These are phyloP conservation scores for Atrichornis clamosus DNA, from an alignment of 2,113 vertebrate genomes.

Conservation along the genomic window DNA sequence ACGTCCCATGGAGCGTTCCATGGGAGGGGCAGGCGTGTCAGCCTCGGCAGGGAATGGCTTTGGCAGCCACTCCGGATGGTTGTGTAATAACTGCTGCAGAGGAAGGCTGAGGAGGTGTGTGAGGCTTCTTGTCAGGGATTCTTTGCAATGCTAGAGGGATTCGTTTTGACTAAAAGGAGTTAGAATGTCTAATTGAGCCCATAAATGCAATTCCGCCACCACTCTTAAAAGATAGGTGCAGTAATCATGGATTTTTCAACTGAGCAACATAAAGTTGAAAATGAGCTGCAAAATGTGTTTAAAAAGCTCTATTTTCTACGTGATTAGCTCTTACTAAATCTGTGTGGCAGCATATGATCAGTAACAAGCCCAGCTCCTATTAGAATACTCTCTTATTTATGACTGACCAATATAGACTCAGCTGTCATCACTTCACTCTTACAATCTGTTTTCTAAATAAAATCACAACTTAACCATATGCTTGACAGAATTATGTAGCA, in stretches of 20 bases:
- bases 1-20: neutral
- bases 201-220: neutral
- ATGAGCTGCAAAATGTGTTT: neutral
- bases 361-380: neutral
- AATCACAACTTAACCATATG: slow-evolving; percentile 31
- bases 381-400: slow-evolving; percentile 21
- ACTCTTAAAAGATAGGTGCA: neutral
- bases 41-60: neutral
- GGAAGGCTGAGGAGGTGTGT: neutral
- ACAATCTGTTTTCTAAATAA: slow-evolving; percentile 36
- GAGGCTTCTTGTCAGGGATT: neutral
- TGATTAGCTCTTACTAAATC: slow-evolving; percentile 12
- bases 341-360: neutral
- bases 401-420: neutral
- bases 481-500: slow-evolving; percentile 21
- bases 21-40: neutral
- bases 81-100: neutral
- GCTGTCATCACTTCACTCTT: slow-evolving; percentile 5
- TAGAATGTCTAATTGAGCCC: neutral
- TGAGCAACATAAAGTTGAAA: neutral
- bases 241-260: neutral
- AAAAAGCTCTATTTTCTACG: neutral
- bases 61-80: neutral
- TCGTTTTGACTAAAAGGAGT: neutral
- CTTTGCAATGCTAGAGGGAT: neutral